phyloP scores from a whole-genome alignment of 2,888 invertebrate species.

The Lithophane semibrunnea region DNA sequence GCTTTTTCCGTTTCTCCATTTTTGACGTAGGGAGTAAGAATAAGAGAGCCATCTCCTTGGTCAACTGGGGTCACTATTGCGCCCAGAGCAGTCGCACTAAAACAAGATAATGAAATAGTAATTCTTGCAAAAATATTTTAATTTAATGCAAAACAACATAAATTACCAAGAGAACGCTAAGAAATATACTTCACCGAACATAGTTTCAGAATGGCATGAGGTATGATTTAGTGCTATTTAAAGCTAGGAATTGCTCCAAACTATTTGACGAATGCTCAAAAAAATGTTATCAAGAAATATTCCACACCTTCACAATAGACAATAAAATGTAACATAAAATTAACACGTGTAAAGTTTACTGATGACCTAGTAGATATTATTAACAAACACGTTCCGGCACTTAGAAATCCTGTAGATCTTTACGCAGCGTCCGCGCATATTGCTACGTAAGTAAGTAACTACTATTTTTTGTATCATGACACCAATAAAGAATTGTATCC shows the following conservation, averaged over 20 bases:
- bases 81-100: slow-evolving; percentile 70
- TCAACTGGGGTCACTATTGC: slow-evolving; percentile 8
- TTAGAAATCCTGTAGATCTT: background rate
- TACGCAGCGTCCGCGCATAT: too few relatives aligned
- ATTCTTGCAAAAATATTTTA: background rate
- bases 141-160: background rate
- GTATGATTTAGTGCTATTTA: background rate
- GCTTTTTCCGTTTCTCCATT: slow-evolving; percentile 46
- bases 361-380: background rate
- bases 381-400: background rate
- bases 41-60: slow-evolving; percentile 36
- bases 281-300: slow-evolving; percentile 9
- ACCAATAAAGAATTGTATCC: background rate
- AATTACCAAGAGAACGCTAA: slow-evolving; percentile 16
- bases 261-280: background rate
- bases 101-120: background rate
- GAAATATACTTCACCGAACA: slow-evolving; percentile 22
- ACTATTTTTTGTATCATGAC: background rate
- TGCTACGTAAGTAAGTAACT: background rate
- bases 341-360: background rate
- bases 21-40: slow-evolving; percentile 51
- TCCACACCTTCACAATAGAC: background rate
- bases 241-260: background rate
- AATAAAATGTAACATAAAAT: slow-evolving; percentile 3
- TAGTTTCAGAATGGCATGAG: slow-evolving; percentile 9